Evolutionary conservation across 2,113 vertebrate species (phyloP).

Genomic region (Ceyx margarethae): DNA sequence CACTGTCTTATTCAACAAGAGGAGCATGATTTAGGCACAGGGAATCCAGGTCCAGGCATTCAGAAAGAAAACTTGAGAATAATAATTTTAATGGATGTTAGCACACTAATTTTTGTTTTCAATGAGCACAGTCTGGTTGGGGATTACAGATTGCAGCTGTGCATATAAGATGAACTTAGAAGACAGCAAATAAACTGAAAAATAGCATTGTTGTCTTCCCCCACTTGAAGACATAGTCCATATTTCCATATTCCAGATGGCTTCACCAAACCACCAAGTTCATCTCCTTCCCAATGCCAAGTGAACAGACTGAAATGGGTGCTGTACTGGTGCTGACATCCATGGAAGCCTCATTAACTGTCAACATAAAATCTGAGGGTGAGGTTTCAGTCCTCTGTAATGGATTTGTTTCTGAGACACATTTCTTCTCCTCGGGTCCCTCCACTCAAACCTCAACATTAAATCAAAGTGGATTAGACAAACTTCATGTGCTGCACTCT

Average conservation of each 20-base stretch:
- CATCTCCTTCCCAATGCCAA: not conserved
- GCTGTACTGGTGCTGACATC: not conserved
- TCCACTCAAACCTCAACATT: not conserved
- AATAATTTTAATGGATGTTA: not conserved
- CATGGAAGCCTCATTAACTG: not conserved
- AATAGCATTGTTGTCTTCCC: not conserved
- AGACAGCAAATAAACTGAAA: not conserved
- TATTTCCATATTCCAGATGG: not conserved
- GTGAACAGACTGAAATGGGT: not conserved
- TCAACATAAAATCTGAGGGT: not conserved
- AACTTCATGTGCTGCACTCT: not conserved
- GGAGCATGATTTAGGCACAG: not conserved
- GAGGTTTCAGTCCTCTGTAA: not conserved
- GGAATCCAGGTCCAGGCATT: not conserved
- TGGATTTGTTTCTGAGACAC: not conserved
- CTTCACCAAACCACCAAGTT: not conserved
- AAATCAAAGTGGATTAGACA: not conserved
- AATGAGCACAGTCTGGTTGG: not conserved
- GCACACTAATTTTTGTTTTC: not conserved
- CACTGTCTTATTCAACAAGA: not conserved
- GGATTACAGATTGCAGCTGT: not conserved
- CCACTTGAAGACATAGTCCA: not conserved
- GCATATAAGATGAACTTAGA: not conserved
- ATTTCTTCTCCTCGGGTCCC: not conserved
- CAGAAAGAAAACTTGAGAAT: not conserved